Percentiles rank a stretch among this genome's conserved stretches.
phyloP scores from a whole-genome alignment of 2,888 invertebrate genomes.

The Prenolepis imparis region DNA sequence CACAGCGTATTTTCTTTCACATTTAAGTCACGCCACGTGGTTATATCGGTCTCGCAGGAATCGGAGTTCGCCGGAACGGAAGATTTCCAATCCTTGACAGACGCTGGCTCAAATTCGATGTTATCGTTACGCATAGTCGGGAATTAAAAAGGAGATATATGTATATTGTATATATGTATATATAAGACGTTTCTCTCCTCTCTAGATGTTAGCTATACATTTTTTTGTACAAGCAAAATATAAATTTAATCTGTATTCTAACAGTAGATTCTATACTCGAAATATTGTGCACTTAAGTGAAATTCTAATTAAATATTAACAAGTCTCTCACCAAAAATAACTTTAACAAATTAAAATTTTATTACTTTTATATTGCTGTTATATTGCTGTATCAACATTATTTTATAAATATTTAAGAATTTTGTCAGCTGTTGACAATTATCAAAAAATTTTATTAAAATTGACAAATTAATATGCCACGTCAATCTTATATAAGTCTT shows the following conservation, averaged over 20 bases:
- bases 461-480: not conserved
- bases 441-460: not conserved
- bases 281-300: not conserved
- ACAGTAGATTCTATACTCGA: slow-evolving; percentile 1
- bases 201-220: not conserved
- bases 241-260: not conserved
- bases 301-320: not conserved
- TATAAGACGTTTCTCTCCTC: too few relatives aligned
- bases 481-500: not conserved
- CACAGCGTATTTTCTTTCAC: slow-evolving; percentile 56
- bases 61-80: slow-evolving; percentile 30
- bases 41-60: slow-evolving; percentile 54
- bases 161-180: not conserved
- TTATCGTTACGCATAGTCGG: slow-evolving; percentile 37
- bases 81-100: slow-evolving; percentile 54
- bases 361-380: not conserved
- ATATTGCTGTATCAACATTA: too few relatives aligned
- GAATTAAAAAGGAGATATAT: slow-evolving; percentile 25
- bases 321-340: not conserved
- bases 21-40: slow-evolving; percentile 62
- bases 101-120: slow-evolving; percentile 25
- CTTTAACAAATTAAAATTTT: not conserved
- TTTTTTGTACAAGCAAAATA: slow-evolving; percentile 21
- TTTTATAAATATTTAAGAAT: not conserved
- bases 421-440: not conserved